A percentile compares a stretch with the other conserved stretches of the same genome.
Conservation (phyloP, 2,113 vertebrate species). For the Syrmaticus mikado region DNA sequence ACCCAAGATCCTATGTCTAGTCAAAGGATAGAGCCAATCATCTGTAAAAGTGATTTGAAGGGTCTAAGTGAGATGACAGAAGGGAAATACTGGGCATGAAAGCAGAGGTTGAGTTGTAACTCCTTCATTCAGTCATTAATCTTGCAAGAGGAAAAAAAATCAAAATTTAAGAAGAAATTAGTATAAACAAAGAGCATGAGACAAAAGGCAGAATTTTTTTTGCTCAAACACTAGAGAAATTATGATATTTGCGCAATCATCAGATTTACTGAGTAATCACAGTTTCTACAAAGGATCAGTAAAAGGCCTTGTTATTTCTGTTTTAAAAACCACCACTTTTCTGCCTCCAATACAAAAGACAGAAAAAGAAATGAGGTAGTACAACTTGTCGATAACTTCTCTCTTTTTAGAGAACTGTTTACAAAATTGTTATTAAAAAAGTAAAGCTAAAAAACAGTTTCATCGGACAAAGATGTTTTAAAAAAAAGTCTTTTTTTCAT, state of each 20-base stretch:
- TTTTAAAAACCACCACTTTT: neutral
- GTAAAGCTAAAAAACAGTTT: neutral
- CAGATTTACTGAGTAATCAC: neutral
- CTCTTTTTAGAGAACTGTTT: neutral
- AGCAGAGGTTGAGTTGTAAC: neutral
- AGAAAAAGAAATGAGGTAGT: neutral
- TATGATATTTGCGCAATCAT: neutral
- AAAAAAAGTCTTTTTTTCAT: neutral
- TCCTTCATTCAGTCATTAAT: neutral
- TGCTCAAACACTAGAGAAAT: neutral
- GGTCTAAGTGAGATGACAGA: neutral
- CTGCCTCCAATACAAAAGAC: neutral
- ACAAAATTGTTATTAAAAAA: neutral
- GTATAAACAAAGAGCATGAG: neutral
- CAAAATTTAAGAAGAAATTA: neutral
- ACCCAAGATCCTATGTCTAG: accelerated
- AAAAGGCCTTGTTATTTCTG: accelerated
- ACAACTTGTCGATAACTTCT: neutral
- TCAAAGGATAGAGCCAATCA: neutral
- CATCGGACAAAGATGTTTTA: neutral
- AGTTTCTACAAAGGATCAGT: neutral
- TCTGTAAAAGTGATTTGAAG: neutral
- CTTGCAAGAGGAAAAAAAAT: neutral
- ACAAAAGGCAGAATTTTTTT: neutral
- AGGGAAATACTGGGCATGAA: neutral